These are phyloP conservation scores for Sphenopsis melanotis DNA, from an alignment of 2,797 vertebrate species.

Conservation along the genomic window DNA sequence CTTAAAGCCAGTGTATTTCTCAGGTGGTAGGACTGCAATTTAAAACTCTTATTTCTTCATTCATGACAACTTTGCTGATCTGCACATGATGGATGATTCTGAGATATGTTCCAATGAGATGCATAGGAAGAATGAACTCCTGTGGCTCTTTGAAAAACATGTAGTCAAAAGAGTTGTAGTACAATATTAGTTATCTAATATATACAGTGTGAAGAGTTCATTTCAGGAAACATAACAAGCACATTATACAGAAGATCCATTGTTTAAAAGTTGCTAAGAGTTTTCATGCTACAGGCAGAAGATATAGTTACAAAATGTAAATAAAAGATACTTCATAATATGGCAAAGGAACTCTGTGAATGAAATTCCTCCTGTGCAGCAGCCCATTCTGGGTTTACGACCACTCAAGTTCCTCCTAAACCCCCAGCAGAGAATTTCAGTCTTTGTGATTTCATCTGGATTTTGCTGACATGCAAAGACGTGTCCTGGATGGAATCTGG, in stretches of 20 bases:
- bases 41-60: conserved; percentile 39
- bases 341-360: not conserved
- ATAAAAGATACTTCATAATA: conserved; percentile 28
- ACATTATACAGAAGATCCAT: conserved; percentile 3
- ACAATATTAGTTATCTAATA: not conserved
- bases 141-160: not conserved
- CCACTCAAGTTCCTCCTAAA: not conserved
- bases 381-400: conserved; percentile 32
- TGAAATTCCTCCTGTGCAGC: conserved; percentile 16
- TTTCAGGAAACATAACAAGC: conserved; percentile 17
- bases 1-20: conserved; percentile 8
- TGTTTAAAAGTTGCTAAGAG: conserved; percentile 9
- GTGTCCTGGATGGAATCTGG: not conserved
- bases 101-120: not conserved
- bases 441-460: conserved; percentile 23
- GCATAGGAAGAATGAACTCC: not conserved
- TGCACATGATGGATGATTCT: not conserved
- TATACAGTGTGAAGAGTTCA: conserved; percentile 2
- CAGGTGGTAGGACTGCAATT: conserved; percentile 22
- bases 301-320: conserved; percentile 20
- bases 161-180: not conserved
- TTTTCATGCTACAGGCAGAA: not conserved
- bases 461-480: conserved; percentile 13
- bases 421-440: conserved; percentile 10
- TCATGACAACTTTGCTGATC: not conserved